Evolutionary conservation across 2,797 vertebrate genomes (phyloP).

Genomic region (Sebastes steindachneri): DNA sequence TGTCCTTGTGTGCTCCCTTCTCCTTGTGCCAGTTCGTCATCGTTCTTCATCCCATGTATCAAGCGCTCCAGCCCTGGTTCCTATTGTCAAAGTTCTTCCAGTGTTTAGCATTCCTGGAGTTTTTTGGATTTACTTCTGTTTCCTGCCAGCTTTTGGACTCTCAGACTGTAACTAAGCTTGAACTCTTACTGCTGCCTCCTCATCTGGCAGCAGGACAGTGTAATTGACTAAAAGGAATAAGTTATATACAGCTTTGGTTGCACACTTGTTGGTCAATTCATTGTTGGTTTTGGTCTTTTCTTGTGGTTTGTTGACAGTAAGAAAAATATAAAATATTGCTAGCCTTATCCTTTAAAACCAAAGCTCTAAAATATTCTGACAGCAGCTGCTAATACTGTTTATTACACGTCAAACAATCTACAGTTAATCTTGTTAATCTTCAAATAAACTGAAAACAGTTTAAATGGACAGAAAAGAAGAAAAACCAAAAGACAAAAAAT

Average conservation of each 20-base stretch:
- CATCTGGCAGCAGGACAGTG: background rate
- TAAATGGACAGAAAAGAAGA: background rate
- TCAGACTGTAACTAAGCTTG: background rate
- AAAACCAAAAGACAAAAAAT: background rate
- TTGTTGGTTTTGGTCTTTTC: background rate
- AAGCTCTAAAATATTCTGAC: background rate
- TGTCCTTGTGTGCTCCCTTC: background rate
- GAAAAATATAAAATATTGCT: background rate
- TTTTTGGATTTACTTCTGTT: background rate
- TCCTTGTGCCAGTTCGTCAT: background rate
- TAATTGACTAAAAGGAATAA: background rate
- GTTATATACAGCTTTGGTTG: background rate
- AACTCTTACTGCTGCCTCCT: background rate
- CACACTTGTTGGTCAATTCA: background rate
- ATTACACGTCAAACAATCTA: background rate
- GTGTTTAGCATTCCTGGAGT: background rate
- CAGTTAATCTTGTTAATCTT: background rate
- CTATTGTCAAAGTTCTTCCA: background rate
- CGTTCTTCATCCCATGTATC: background rate
- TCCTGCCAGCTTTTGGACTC: background rate
- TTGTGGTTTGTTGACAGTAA: background rate
- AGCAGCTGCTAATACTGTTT: background rate
- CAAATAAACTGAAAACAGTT: background rate
- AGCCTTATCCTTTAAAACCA: background rate
- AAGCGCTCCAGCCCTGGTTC: background rate